Base-by-base conservation (phyloP, 2,797 vertebrate genomes). In the Serranus cabrilla region DNA sequence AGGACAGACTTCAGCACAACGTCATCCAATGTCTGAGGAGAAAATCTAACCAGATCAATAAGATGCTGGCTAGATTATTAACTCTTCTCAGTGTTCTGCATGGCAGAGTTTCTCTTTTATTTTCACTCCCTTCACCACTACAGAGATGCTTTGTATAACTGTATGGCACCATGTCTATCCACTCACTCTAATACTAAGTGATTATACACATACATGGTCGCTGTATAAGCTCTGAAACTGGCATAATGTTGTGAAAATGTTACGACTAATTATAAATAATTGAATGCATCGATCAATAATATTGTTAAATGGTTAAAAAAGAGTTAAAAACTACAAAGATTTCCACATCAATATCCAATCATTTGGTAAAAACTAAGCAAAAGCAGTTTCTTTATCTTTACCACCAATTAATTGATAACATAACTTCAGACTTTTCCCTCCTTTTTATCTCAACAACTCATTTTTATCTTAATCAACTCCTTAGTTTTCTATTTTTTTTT, bases 31-130 rank as follows among this genome's bases (percentile, higher is more conserved):
- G 65, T 72, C 60, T 66, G 60, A 72, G 4, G 40, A 51, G 58
- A 58, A 65, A 77, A 59, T 71, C 63, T 55, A 42, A 67, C 6
- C 37, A 47, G 67, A 79, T 83, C 66, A 66, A 78, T 78, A 31
- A 46, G 2, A 52, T 1, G 5, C 57, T 52, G 55, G 39, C 55
- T 46, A 9, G 40, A 64, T 63, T 62, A 72, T 71, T 70, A 56
- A 39, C 25, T 80, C 25, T 46, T n/a, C 20, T 37, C 17, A n/a
- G 11, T 54, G 42, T 34, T 68, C 52, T 20, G 43, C 43, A 11
- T 45, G 31, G 14, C n/a, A 17, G 7, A 49, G 50, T 50, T 49
- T 56, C 45, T 75, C 6, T 54, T 43, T 39, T 31, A n/a, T 34
- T 72, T 76, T 51, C 2, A 43, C 66, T 76, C 68, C 39, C 37